phyloP scores from a whole-genome alignment of 2,797 vertebrate species.

The Pangasius sanitwongsei region DNA sequence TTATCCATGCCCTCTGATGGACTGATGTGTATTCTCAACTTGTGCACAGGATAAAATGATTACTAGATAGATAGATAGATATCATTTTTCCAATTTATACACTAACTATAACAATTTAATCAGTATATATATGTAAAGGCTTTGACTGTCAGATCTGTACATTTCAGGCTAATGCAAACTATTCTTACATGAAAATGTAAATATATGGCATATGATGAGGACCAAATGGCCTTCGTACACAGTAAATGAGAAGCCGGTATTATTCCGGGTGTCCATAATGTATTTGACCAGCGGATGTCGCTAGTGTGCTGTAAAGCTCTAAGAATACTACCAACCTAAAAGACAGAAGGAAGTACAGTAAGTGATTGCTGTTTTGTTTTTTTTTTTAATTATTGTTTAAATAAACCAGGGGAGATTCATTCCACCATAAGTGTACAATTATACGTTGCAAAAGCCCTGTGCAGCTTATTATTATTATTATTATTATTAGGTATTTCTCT shows the following conservation, averaged over 20 bases:
- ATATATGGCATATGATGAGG: background rate
- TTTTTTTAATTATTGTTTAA: background rate
- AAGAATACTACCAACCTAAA: background rate
- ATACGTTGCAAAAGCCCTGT: background rate
- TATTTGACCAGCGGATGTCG: constrained; percentile 10
- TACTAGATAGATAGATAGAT: background rate
- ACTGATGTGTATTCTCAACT: no score
- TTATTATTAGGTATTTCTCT: background rate
- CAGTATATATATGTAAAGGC: background rate
- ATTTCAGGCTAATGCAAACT: background rate
- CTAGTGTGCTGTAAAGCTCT: background rate
- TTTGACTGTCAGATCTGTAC: background rate
- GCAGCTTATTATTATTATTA: background rate
- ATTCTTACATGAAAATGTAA: background rate
- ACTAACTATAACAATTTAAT: no score
- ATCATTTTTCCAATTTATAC: background rate
- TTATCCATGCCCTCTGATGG: no score
- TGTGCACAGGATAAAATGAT: no score
- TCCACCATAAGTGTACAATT: background rate
- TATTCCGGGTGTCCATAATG: background rate
- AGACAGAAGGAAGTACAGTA: background rate
- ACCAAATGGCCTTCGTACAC: background rate
- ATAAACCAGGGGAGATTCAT: background rate
- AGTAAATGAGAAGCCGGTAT: background rate
- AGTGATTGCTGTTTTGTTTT: background rate